These are phyloP conservation scores for Nettapus auritus DNA, from an alignment of 2,113 vertebrate species.

Conservation along the genomic window DNA sequence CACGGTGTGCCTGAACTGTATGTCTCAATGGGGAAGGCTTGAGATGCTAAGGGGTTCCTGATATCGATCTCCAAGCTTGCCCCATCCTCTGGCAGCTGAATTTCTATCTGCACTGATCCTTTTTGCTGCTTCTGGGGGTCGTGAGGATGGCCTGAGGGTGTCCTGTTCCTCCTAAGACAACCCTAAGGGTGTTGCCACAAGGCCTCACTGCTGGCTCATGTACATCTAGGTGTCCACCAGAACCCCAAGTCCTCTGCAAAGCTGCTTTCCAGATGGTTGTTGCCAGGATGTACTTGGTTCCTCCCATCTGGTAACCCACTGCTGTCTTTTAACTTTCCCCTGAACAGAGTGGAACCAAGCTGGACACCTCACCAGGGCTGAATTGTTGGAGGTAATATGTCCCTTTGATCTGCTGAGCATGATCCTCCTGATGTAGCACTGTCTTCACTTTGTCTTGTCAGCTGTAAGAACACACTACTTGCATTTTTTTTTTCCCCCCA, in stretches of 20 bases:
- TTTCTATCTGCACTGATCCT: background rate
- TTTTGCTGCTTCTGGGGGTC: background rate
- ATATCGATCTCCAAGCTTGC: background rate
- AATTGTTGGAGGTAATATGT: background rate
- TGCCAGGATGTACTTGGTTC: background rate
- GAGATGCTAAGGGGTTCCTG: background rate
- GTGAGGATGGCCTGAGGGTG: background rate
- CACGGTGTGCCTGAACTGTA: accelerated
- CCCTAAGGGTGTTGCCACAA: background rate
- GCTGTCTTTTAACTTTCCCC: background rate
- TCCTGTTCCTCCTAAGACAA: background rate
- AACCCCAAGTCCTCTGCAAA: background rate
- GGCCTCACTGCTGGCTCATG: background rate
- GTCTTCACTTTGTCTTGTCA: background rate
- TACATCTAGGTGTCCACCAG: background rate
- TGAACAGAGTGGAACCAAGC: background rate
- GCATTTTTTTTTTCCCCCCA: background rate
- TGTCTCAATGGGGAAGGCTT: background rate
- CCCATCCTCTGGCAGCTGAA: background rate
- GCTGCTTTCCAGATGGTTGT: background rate
- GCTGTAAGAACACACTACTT: background rate
- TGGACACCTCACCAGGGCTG: background rate
- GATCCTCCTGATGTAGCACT: background rate
- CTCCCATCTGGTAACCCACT: background rate
- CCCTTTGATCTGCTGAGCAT: background rate